Base-by-base conservation (phyloP, 2,888 invertebrate genomes). In the Acleris cristana region DNA sequence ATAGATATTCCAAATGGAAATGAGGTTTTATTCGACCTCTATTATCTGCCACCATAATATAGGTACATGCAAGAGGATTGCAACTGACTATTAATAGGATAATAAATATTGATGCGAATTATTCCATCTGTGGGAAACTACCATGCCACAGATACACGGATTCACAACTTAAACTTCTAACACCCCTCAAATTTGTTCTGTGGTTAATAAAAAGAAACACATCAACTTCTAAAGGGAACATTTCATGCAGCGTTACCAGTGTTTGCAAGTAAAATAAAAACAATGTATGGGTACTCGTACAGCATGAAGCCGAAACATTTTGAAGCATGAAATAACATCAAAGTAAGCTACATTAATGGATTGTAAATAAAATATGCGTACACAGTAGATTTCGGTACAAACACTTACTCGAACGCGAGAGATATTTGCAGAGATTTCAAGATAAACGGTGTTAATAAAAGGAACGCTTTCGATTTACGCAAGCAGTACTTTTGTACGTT, bases 401-500 rank as follows among this genome's bases (percentile, higher is more conserved):
- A 63, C 19, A 40, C 45, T 55, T 55, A 56, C 23, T 63, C 34
- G 10, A 55, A n/a, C 21, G 40, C 40, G 49, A 23, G 21, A 55
- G 10, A 63, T 49, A 55, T 56, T 64, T 51, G 56, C 63, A 56
- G 48, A 55, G 21, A 49, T 56, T 51, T 21, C 7, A 40, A 3
- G 51, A 64, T 56, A 56, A 64, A 56, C 56, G 23, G 48, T 56
- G 63, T 26, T 49, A 56, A 64, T 64, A 64, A 56, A 56, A 56
- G 30, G 21, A 51, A 40, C 23, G 23, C 21, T 63, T 62, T 45
- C 26, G 48, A 55, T 48, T 45, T 8, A 16, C 21, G 53, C 23
- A 7, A 23, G 44, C 16, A 23, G 14, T 21, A 48, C 23, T 12
- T n/a, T 45, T 57, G 2, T 18, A 57, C 16, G 16, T 0, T 26